Base-by-base conservation (phyloP, 2,888 invertebrate genomes). In the Volucella zonaria region DNA sequence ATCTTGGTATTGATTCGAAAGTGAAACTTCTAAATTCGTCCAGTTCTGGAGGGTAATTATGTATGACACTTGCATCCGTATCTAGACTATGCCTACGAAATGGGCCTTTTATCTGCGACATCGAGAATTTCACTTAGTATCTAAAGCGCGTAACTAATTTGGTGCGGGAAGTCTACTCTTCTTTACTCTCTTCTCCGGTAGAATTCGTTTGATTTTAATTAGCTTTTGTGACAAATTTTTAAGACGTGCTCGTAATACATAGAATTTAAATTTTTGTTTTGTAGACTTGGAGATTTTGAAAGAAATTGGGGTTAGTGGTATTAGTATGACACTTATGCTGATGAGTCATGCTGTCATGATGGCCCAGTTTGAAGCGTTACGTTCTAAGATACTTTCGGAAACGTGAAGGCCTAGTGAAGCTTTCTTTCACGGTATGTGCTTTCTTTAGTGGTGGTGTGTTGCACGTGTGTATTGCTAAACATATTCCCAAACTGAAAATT, bases 1-100 rank as follows among this genome's bases (percentile, higher is more conserved):
- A 64, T 68, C 68, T 70, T 40, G 15, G 74, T 64, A 67, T 79
- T 58, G 58, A 79, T 80, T 67, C 52, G 80, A 83, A 83, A 83
- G 83, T 83, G 83, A 83, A 83, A 83, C 80, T 80, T 54, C 49
- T 58, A 70, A 80, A 56, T 71, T 83, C 59, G 80, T 68, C 58
- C 51, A 73, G 47, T 68, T 68, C 74, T 45, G 56, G 71, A 52
- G 18, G 18, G 66, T 83, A 71, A 75, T 75, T 71, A 75, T 71
- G 45, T 76, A 76, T 80, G 75, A 66, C 80, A 83, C 56, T 80
- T 79, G 83, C 75, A 80, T 62, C 52, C 45, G 83, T 75, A 80
- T 59, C 49, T 79, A 70, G 82, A 79, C 59, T 83, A 70, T 83
- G 70, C 10, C 42, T 56, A 61, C 38, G 18, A 15, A 31, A 38